Evolutionary conservation across 2,113 vertebrate genomes (phyloP), one percentile per base, ranked within the genome.

Genomic region (Gymnobelideus leadbeateri): DNA sequence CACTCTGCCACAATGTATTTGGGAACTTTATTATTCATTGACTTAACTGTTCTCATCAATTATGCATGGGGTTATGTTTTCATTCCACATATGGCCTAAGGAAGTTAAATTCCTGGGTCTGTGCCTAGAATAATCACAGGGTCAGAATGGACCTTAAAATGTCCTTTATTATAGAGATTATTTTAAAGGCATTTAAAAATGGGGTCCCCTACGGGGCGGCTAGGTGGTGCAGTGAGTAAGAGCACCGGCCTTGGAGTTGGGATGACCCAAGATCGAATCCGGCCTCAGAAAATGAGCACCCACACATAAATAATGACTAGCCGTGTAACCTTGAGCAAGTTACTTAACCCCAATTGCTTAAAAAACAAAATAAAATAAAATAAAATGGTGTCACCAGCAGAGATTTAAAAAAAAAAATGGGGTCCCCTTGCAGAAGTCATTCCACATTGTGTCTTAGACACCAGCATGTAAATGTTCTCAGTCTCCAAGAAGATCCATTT

Each of bases 1-100:
- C 37, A 89, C 84, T 96, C 91, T 89, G 91, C 95, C 97, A 95
- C 91, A 90, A 96, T 91, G 90, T 93, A 46, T 50, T 51, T 90
- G 55, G 61, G 93, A 93, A 92, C 77, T 51, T 95, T 95, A 50
- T 93, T 94, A 92, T 96, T 95, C 96, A 77, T 96, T 91, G 92
- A 47, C 49, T 91, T 93, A 96, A 89, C 54, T 90, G 25, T 77
- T 89, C 54, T 95, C 89, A 94, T 96, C 54, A 93, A 91, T 97
- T 92, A 95, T 92, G 37, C 93, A 92, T 52, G 49, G 55, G 46
- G 23, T 0, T 19, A 28, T 89, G 4, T 77, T 49, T 68, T 68
- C 21, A 57, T 51, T 91, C 46, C 46, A 93, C 19, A 89, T 68
- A 21, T 54, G 89, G 50, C 68, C 12, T 49, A 92, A 92, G 51